Conservation (phyloP, 2,797 vertebrate species). For the Meda fulgida region DNA sequence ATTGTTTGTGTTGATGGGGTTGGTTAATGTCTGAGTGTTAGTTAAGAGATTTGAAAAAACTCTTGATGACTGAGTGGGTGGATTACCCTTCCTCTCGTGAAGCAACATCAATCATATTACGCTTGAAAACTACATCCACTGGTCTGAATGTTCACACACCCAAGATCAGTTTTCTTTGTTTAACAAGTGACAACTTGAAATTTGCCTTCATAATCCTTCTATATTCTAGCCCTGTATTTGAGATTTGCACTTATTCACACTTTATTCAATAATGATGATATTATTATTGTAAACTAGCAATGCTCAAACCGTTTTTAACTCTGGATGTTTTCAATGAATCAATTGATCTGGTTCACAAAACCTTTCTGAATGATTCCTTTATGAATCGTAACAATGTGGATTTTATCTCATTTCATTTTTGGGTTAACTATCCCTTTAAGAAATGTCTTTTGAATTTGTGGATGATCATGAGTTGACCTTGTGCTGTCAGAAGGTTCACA, state of each 20-base stretch:
- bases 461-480: not conserved
- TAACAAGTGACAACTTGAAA: constrained; percentile 11
- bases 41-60: not conserved
- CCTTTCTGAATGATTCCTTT: not conserved
- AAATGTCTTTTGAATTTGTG: constrained; percentile 4
- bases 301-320: not conserved
- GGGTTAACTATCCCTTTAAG: not conserved
- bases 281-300: not conserved
- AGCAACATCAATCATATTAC: constrained; percentile 63
- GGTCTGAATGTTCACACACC: constrained; percentile 15
- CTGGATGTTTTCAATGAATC: not conserved
- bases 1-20: not conserved
- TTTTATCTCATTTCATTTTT: not conserved
- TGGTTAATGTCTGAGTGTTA: not conserved
- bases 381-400: not conserved
- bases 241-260: not conserved
- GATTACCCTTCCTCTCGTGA: constrained; percentile 60
- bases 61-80: not conserved
- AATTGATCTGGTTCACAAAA: not conserved
- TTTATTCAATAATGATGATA: not conserved
- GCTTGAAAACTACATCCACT: not conserved
- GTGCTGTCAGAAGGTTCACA: constrained; percentile 18
- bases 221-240: not conserved
- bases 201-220: not conserved
- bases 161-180: not conserved